Evolutionary conservation across 2,888 invertebrate genomes (phyloP).

Genomic region (Pantelozetes paolii): DNA sequence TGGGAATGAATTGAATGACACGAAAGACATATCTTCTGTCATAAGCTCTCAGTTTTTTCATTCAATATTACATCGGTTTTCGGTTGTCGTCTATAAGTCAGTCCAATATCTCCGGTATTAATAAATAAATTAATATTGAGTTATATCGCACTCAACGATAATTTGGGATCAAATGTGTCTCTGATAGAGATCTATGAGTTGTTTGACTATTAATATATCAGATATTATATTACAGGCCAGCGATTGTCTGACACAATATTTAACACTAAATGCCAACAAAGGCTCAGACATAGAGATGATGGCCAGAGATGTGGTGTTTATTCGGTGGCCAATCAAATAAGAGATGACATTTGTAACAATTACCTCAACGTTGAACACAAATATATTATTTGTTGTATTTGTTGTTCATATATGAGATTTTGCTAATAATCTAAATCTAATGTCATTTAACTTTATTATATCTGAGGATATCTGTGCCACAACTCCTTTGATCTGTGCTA

Average conservation of each 20-base stretch:
- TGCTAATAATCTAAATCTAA: slow-evolving; percentile 29
- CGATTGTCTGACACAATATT: slow-evolving; percentile 9
- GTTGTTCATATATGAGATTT: slow-evolving; percentile 30
- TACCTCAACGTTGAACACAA: slow-evolving; percentile 6
- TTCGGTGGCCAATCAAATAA: slow-evolving; percentile 33
- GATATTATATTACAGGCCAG: neutral
- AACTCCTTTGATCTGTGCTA: slow-evolving; percentile 17
- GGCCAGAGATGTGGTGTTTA: neutral
- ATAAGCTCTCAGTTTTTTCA: neutral
- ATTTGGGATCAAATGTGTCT: neutral
- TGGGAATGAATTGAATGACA: neutral
- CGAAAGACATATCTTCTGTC: neutral
- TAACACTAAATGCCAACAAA: neutral
- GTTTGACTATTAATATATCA: slow-evolving; percentile 6
- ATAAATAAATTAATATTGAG: slow-evolving; percentile 18
- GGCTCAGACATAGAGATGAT: slow-evolving; percentile 8
- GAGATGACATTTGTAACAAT: slow-evolving; percentile 30
- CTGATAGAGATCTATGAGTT: slow-evolving; percentile 7
- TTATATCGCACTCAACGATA: neutral
- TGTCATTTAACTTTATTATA: slow-evolving; percentile 38
- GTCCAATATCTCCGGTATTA: neutral
- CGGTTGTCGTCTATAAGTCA: slow-evolving; percentile 11
- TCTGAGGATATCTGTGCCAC: slow-evolving; percentile 21
- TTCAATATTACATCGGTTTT: neutral
- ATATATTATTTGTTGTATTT: slow-evolving; percentile 28